A percentile compares a stretch with the other conserved stretches of the same genome.
Conservation (phyloP, 1,140 invertebrate species). For the Philopotamus ludificatus region DNA sequence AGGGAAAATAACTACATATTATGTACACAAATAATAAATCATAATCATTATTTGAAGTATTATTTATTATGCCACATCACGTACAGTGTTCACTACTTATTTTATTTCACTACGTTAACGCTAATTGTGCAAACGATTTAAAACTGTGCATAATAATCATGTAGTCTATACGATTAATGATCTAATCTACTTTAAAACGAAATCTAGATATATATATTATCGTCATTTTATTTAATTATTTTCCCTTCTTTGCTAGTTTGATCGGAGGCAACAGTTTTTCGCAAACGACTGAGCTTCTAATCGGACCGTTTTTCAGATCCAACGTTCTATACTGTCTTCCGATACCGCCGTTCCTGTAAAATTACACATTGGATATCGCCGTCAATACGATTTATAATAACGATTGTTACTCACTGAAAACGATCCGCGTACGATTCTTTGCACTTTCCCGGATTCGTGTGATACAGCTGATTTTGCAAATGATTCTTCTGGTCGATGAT, state of each 20-base stretch:
- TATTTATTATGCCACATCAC: too few species aligned
- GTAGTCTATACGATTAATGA: too few species aligned
- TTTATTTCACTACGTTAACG: too few species aligned
- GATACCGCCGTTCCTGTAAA: conserved; percentile 49
- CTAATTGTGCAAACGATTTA: too few species aligned
- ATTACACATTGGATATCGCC: neutral
- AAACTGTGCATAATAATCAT: too few species aligned
- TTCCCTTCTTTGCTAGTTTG: conserved; percentile 6
- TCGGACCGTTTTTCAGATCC: conserved; percentile 52
- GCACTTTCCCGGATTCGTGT: conserved; percentile 29
- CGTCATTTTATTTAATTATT: neutral
- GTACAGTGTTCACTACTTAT: too few species aligned
- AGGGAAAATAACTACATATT: conserved; percentile 1
- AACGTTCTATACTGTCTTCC: conserved; percentile 50
- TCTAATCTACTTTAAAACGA: too few species aligned
- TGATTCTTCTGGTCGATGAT: conserved; percentile 38
- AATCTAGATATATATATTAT: too few species aligned
- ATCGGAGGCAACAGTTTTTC: conserved; percentile 46
- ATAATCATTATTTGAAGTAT: too few species aligned
- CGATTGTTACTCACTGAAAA: conserved; percentile 49
- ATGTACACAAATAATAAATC: neutral
- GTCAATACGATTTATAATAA: neutral
- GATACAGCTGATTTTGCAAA: conserved; percentile 38
- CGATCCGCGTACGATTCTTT: conserved; percentile 46
- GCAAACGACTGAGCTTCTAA: conserved; percentile 50